Base-by-base conservation (phyloP, 1,140 invertebrate genomes). In the Anastrepha ludens region DNA sequence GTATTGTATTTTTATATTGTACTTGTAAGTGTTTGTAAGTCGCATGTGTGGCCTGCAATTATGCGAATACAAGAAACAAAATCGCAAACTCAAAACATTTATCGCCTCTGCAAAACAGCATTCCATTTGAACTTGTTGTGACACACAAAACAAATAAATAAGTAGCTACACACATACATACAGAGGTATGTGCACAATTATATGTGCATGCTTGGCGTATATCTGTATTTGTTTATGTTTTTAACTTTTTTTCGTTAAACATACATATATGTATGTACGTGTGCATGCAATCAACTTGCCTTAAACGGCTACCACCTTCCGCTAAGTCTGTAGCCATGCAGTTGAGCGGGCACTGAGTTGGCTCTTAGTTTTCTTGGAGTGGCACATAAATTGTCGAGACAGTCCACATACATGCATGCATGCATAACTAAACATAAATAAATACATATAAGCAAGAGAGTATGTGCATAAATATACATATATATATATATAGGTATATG, bases 91-190 rank as follows among this genome's bases (percentile, higher is more conserved):
- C 13, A 62, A 62, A 62, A 17, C 60, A n/a, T 13, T 62, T 62
- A 41, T 47, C 67, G 41, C 67, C 67, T 74, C 67, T 47, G 67
- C 41, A 47, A 17, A 47, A 74, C 67, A 13, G 67, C 67, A 74
- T 74, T 74, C 41, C 67, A 44, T 41, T 41, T 47, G 67, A 74
- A 70, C 65, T 44, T 70, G 39, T 70, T 70, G 65, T 15, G 13
- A 47, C 41, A 47, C 67, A 74, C 39, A 74, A 74, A n/a, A 15
- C 67, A 74, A 74, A n/a, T 74, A 74, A 74, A 74, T 74, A 47
- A 17, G 44, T 17, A 29, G 29, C 1, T 29, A 29, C 29, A 17
- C 65, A 47, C 39, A 47, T 11, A 47, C 65, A 67, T 11, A 3
- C 11, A 41, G 4, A 55, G 5, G 50, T 55, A 55, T 55, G 50